Evolutionary conservation across 2,888 invertebrate genomes (phyloP).

Genomic region (Scaptomyza parva): DNA sequence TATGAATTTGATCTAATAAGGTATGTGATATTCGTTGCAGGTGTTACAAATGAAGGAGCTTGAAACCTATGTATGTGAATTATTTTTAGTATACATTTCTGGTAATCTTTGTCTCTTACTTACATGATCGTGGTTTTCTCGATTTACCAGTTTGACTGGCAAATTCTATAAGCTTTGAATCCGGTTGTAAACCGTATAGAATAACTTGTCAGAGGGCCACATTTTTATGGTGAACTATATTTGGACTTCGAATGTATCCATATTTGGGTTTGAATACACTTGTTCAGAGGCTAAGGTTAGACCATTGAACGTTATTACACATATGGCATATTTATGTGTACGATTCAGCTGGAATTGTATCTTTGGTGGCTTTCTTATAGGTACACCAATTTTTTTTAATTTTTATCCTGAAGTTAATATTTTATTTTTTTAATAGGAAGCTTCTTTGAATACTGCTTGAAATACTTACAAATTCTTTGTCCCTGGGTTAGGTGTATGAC

Average conservation of each 20-base stretch:
- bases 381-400: too few relatives aligned
- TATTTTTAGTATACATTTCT: too few relatives aligned
- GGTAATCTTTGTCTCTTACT: neutral
- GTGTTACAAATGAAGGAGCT: neutral
- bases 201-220: constrained; percentile 37
- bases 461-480: constrained; percentile 16
- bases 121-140: constrained; percentile 15
- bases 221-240: constrained; percentile 8
- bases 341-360: constrained; percentile 15
- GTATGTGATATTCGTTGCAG: constrained; percentile 23
- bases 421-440: too few relatives aligned
- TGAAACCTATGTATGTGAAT: neutral
- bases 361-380: neutral
- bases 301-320: constrained; percentile 36
- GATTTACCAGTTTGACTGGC: neutral
- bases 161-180: constrained; percentile 4
- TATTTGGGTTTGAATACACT: constrained; percentile 10
- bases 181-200: constrained; percentile 19
- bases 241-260: constrained; percentile 3
- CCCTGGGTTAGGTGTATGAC: neutral
- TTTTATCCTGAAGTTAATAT: too few relatives aligned
- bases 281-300: neutral
- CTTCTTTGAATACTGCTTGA: too few relatives aligned
- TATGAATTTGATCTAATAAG: constrained; percentile 26
- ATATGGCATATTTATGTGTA: constrained; percentile 3